A percentile compares a stretch with the other conserved stretches of the same genome.
Evolutionary conservation across 2,888 invertebrate genomes (phyloP).

Genomic region (Drosophila ezoana): DNA sequence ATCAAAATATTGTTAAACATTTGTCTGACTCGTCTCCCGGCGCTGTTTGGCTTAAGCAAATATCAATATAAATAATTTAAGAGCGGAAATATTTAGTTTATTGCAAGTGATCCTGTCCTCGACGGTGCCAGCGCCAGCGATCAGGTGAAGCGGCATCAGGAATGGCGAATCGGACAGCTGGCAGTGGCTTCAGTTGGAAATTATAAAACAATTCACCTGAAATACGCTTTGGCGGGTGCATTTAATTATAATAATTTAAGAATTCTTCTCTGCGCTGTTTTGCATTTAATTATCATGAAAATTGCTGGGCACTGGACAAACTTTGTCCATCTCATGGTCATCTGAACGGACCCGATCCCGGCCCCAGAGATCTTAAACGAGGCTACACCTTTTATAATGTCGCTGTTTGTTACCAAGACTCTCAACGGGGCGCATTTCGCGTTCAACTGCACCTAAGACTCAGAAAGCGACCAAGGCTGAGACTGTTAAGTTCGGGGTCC

Average conservation of each 20-base stretch:
- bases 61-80: constrained; percentile 76
- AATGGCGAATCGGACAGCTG: constrained; percentile 47
- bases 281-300: constrained; percentile 77
- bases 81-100: constrained; percentile 84
- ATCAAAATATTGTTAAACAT: constrained; percentile 79
- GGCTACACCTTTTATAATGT: constrained; percentile 61
- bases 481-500: constrained; percentile 13
- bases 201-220: constrained; percentile 78
- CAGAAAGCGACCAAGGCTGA: neutral
- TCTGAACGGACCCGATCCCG: constrained; percentile 26
- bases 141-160: constrained; percentile 50
- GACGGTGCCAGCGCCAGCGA: constrained; percentile 8
- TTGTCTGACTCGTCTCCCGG: constrained; percentile 47
- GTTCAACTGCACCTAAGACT: constrained; percentile 29
- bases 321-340: constrained; percentile 35
- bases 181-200: constrained; percentile 51
- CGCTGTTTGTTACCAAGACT: constrained; percentile 34
- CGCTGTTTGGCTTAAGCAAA: constrained; percentile 64
- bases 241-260: constrained; percentile 77
- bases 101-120: constrained; percentile 57
- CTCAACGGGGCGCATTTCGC: constrained; percentile 61
- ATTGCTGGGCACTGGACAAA: constrained; percentile 58
- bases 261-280: constrained; percentile 43
- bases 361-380: constrained; percentile 21
- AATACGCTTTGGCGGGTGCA: constrained; percentile 75